Base-by-base conservation (phyloP, 2,113 vertebrate species). In the Spilogale gracilis region DNA sequence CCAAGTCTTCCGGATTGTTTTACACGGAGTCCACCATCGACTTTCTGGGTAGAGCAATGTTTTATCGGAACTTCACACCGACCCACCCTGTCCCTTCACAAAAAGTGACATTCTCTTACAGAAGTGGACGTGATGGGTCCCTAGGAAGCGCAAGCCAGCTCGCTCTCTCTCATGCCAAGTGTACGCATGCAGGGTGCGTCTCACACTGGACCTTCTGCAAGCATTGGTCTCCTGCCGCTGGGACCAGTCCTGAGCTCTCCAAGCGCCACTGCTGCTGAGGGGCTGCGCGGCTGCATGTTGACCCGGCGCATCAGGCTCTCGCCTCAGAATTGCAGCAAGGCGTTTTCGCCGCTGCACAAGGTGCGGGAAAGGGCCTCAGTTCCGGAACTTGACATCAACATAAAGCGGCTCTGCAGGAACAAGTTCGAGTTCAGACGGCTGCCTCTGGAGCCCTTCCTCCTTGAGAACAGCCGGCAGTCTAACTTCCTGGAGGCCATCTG, bases 1-100 rank as follows among this genome's bases (percentile, higher is more conserved):
- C 98, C 99, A 99, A 67, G 99, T 99, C 98, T 99, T 99, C 98
- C 99, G 99, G 98, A 99, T 99, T 2, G 99, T 99, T 99, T 95
- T 99, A 99, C 99, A 99, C 99, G 0, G 99, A 99, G 98, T 99
- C 99, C 89, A 99, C 99, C 30, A 99, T 99, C 1, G 99, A 99
- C 99, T 99, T 99, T 97, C 98, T 99, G 96, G 99, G 99, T 98
- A 98, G 99, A 98, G 99, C 99, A 61, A 99, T 99, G 97, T 99
- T 99, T 58, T 99, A 99, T 74, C 99, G 99, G 6, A 99, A 99
- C 45, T 99, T 99, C 5, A 99, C 99, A 0, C 99, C 99, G 0
- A 99, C 99, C 0, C 99, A 99, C 14, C 99, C 98, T 99, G 65
- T 99, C 99, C 50, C 91, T 99, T n/a, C 99, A 99, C 98, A 32